Percentiles rank a stretch among this genome's conserved stretches.
Evolutionary conservation across 2,113 vertebrate species (phyloP).

Genomic region (Dermatemys mawii): DNA sequence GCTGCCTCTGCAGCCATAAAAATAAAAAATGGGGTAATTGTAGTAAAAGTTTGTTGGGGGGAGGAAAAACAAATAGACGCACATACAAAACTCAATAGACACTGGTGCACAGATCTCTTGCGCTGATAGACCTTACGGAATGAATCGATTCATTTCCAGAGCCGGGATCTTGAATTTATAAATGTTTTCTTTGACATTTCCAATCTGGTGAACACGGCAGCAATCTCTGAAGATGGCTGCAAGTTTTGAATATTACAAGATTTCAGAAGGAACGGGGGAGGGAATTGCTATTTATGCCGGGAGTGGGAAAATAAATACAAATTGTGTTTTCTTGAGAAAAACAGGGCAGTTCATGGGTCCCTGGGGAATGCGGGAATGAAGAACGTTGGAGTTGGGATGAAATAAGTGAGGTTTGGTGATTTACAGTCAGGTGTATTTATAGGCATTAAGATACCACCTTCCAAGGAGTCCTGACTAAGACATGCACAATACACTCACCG

Average conservation of each 20-base stretch:
- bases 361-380: background rate
- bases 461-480: background rate
- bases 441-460: background rate
- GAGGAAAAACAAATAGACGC: background rate
- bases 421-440: background rate
- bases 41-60: slow-evolving; percentile 17
- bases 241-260: fast-evolving
- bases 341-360: too few relatives aligned
- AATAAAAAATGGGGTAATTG: slow-evolving; percentile 61
- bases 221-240: fast-evolving
- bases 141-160: fast-evolving
- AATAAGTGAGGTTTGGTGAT: background rate
- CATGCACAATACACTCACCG: fast-evolving
- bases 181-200: background rate
- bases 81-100: background rate
- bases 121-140: background rate
- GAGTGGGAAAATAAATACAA: too few relatives aligned
- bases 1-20: slow-evolving; percentile 31
- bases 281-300: too few relatives aligned
- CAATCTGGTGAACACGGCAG: background rate
- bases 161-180: fast-evolving
- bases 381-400: too few relatives aligned
- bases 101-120: background rate
- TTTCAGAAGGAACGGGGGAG: fast-evolving
- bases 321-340: background rate